Percentiles rank a stretch among this genome's conserved stretches.
phyloP scores from a whole-genome alignment of 2,888 invertebrate genomes.

The Blera fallax region DNA sequence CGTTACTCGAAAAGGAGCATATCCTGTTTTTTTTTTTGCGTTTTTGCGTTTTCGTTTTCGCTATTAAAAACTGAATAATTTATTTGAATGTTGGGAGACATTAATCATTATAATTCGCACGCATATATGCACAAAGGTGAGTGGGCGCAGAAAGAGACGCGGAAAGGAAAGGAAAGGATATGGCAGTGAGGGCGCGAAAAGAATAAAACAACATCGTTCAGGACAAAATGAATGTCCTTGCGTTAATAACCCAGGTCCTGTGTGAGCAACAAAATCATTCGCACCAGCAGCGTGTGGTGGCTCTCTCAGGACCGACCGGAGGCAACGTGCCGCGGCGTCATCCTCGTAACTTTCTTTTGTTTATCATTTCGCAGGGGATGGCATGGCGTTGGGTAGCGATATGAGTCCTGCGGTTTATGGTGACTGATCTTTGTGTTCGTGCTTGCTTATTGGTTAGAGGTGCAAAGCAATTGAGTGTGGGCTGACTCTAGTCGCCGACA shows the following conservation, averaged over 20 bases:
- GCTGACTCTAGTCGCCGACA: not conserved
- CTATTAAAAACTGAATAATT: slow-evolving; percentile 67
- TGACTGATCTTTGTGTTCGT: slow-evolving; percentile 26
- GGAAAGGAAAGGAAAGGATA: not conserved
- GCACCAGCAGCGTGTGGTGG: not conserved
- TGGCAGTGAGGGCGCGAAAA: not conserved
- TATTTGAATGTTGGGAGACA: slow-evolving; percentile 52
- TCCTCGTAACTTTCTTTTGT: slow-evolving; percentile 4
- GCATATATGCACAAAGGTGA: slow-evolving; percentile 37
- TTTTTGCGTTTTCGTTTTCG: slow-evolving; percentile 11
- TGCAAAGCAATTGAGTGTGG: not conserved
- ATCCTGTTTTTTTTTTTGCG: not conserved
- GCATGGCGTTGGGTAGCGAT: slow-evolving; percentile 20
- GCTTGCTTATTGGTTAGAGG: not conserved
- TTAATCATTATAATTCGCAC: slow-evolving; percentile 53
- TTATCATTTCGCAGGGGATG: slow-evolving; percentile 11
- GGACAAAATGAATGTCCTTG: slow-evolving; percentile 31
- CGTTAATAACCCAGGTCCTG: slow-evolving; percentile 31
- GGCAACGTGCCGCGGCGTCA: not conserved
- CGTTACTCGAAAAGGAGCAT: not conserved
- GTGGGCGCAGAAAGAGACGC: not conserved
- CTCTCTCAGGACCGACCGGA: slow-evolving; percentile 11
- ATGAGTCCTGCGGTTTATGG: not conserved
- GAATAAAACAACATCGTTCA: not conserved
- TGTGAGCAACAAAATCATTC: slow-evolving; percentile 5